phyloP scores from a whole-genome alignment of 2,113 vertebrate genomes.

The Xyrauchen texanus region DNA sequence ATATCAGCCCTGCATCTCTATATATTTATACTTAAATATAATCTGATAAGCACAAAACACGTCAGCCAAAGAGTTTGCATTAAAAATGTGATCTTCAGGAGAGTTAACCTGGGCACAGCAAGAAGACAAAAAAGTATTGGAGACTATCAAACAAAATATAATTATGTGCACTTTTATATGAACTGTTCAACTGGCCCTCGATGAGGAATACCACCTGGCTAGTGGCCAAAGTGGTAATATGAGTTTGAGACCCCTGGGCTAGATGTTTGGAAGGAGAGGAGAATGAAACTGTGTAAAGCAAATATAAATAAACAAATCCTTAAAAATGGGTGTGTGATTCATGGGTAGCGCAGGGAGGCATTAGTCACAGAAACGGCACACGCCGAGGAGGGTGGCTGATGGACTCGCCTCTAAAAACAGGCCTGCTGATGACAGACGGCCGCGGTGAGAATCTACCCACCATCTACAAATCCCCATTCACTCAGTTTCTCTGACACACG shows the following conservation, averaged over 20 bases:
- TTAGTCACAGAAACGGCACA: slow-evolving; percentile 30
- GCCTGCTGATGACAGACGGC: background rate
- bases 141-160: too few relatives aligned
- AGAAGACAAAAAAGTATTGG: too few relatives aligned
- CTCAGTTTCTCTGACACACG: slow-evolving; percentile 14
- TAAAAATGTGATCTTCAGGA: too few relatives aligned
- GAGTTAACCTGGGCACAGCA: too few relatives aligned
- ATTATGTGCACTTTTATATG: too few relatives aligned
- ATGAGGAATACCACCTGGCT: too few relatives aligned
- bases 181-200: too few relatives aligned
- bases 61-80: too few relatives aligned
- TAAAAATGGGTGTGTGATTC: slow-evolving; percentile 33
- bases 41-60: too few relatives aligned
- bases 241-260: background rate
- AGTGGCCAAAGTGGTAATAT: too few relatives aligned
- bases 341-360: background rate
- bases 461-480: slow-evolving; percentile 26
- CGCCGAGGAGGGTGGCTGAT: slow-evolving; percentile 4
- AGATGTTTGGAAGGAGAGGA: slow-evolving; percentile 2
- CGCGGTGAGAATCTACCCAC: slow-evolving; percentile 13
- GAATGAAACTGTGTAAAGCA: background rate
- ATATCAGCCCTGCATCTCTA: too few relatives aligned
- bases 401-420: slow-evolving; percentile 16
- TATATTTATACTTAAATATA: too few relatives aligned
- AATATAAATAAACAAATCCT: slow-evolving; percentile 30